phyloP scores from a whole-genome alignment of 2,113 vertebrate species.

The Excalfactoria chinensis region DNA sequence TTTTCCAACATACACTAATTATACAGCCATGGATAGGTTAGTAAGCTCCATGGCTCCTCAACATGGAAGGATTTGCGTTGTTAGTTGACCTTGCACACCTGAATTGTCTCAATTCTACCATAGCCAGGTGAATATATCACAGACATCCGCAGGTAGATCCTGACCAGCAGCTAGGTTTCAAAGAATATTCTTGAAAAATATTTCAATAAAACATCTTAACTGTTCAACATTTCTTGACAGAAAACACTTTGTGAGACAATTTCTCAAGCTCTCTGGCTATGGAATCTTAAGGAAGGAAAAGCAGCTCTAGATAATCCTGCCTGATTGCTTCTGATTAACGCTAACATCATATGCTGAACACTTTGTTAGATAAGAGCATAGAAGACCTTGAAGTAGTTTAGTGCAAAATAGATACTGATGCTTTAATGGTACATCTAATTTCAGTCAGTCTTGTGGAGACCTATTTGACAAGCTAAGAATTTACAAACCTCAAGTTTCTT shows the following conservation, averaged over 20 bases:
- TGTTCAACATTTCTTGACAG: neutral
- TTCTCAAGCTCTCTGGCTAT: neutral
- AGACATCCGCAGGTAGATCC: neutral
- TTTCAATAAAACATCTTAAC: neutral
- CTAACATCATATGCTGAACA: neutral
- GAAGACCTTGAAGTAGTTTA: neutral
- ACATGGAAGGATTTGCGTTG: no score
- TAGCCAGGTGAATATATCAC: neutral
- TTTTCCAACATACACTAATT: neutral
- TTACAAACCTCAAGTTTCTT: neutral
- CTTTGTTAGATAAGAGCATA: neutral
- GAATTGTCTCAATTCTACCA: neutral
- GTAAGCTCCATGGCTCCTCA: neutral
- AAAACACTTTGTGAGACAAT: neutral
- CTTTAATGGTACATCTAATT: neutral
- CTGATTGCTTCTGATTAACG: neutral
- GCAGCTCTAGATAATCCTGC: neutral
- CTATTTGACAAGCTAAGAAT: neutral
- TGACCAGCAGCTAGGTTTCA: neutral
- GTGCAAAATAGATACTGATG: neutral
- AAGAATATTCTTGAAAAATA: neutral
- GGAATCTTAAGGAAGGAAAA: neutral
- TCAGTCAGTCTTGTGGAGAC: neutral
- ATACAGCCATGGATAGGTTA: neutral
- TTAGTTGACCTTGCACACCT: neutral